These are phyloP conservation scores for Xiphydria camelus DNA, from an alignment of 2,888 invertebrate species.

Conservation along the genomic window DNA sequence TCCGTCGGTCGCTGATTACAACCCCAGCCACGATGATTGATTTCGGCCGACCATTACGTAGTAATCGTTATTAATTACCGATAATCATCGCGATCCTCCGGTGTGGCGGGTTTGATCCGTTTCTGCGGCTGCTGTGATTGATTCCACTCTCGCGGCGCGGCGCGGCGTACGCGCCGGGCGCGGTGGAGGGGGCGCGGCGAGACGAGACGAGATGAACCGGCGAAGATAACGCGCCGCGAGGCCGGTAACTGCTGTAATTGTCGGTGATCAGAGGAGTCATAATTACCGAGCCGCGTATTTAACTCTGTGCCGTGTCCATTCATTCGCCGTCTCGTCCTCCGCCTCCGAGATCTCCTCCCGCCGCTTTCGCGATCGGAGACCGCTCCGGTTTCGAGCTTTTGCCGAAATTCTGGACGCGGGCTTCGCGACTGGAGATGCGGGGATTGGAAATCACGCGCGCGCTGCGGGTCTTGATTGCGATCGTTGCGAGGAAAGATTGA, in stretches of 20 bases:
- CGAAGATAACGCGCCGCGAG: conserved; percentile 50
- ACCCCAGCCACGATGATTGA: conserved; percentile 20
- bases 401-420: too few relatives aligned
- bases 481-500: too few relatives aligned
- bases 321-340: too few relatives aligned
- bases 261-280: conserved; percentile 55
- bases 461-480: too few relatives aligned
- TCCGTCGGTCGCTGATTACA: conserved; percentile 12
- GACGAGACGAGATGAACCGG: conserved; percentile 41
- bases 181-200: too few relatives aligned
- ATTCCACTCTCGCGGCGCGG: conserved; percentile 14
- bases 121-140: conserved; percentile 18
- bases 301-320: conserved; percentile 47
- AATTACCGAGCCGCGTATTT: conserved; percentile 45
- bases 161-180: too few relatives aligned
- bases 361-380: too few relatives aligned
- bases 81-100: conserved; percentile 21
- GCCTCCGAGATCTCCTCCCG: too few relatives aligned
- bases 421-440: too few relatives aligned
- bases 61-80: conserved; percentile 27
- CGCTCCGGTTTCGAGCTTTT: too few relatives aligned
- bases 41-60: conserved; percentile 23
- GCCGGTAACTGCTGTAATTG: conserved; percentile 54
- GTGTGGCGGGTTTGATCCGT: conserved; percentile 8
- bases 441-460: too few relatives aligned